These are phyloP conservation scores for Conistra vaccinii DNA, from an alignment of 2,888 invertebrate species.

Conservation along the genomic window DNA sequence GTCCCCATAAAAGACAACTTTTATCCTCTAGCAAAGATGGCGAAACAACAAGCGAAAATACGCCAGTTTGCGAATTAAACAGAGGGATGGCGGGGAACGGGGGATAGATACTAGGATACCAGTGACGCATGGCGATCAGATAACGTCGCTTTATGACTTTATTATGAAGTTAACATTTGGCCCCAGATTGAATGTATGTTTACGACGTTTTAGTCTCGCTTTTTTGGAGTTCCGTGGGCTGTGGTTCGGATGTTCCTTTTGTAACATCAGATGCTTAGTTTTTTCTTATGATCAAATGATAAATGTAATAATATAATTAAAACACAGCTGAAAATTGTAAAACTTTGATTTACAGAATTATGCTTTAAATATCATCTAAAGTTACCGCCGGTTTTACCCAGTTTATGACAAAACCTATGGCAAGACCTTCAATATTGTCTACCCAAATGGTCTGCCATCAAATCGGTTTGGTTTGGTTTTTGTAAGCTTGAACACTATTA, in stretches of 20 bases:
- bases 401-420: not conserved
- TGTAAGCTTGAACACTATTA: too few relatives aligned
- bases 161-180: constrained; percentile 74
- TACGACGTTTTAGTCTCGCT: constrained; percentile 62
- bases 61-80: constrained; percentile 66
- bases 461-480: too few relatives aligned
- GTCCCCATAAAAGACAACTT: constrained; percentile 53
- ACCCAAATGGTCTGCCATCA: not conserved
- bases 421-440: not conserved
- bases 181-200: constrained; percentile 68
- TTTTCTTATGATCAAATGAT: not conserved
- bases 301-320: not conserved
- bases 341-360: not conserved
- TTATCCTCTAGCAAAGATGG: constrained; percentile 44
- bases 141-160: constrained; percentile 77
- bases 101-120: constrained; percentile 63
- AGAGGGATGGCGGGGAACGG: constrained; percentile 28
- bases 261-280: not conserved
- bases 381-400: not conserved
- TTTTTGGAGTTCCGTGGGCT: constrained; percentile 57
- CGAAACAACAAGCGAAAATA: constrained; percentile 59
- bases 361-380: not conserved
- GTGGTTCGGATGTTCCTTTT: not conserved
- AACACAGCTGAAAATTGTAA: not conserved
- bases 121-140: constrained; percentile 79